Evolutionary conservation across 2,888 invertebrate genomes (phyloP), one percentile per base, ranked within the genome.

Genomic region (Sphaerophoria taeniata): DNA sequence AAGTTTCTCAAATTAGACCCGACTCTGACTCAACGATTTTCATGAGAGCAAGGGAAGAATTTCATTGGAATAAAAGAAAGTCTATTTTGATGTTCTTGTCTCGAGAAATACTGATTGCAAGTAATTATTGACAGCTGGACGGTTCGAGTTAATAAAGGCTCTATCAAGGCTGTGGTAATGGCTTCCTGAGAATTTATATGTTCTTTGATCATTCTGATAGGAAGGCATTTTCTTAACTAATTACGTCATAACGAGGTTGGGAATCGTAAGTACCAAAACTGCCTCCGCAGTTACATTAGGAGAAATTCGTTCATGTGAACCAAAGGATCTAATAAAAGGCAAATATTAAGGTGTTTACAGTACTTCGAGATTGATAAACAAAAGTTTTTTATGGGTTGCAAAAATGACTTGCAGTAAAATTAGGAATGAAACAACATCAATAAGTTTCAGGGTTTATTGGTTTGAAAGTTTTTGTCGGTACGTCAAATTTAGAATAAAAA

Each of bases 91-190:
- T 72, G 45, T 61, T 47, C 67, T 36, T 53, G 67, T 67, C 43
- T 6, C 65, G 47, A 24, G 24, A 24, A 67, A 71, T 58, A 53
- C 51, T 74, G 24, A 24, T 24, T 24, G 43, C 75, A 79, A 60
- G 53, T 83, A 84, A 84, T 79, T 79, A 84, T 49, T 65, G 71
- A 55, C 79, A 79, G 74, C 56, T 75, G 83, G 51, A 43, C 39
- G 58, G 49, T 49, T 49, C 9, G 7, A 43, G 65, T 51, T 47
- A 55, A 33, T 71, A 33, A 53, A 53, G 55, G 16, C 49, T 9
- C 24, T 34, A 16, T 56, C 39, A 14, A 56, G 63, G 14, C 49
- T 63, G n/a, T 24, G 24, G 24, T 73, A 78, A 78, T 78, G 73
- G 74, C 61, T 70, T 72, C 6, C 43, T 43, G 9, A 69, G 63